Conservation (phyloP, 2,888 invertebrate species). For the Timema cristinae region DNA sequence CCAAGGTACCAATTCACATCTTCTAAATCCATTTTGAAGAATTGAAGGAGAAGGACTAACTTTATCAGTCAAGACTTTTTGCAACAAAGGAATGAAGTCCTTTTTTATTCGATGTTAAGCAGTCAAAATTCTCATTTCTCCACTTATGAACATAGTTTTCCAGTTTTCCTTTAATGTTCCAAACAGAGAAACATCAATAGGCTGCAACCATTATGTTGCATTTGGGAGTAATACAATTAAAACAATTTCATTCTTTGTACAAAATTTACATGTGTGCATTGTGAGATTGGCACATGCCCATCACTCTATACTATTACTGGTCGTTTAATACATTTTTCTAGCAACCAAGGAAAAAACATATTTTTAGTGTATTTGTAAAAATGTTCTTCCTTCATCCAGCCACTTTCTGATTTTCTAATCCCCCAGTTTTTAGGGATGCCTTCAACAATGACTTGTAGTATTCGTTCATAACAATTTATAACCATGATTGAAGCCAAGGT, state of each 20-base stretch:
- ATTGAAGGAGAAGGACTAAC: background rate
- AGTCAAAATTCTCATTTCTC: slow-evolving; percentile 34
- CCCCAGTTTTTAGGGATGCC: slow-evolving; percentile 31
- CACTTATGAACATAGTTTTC: slow-evolving; percentile 37
- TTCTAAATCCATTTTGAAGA: background rate
- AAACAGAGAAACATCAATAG: slow-evolving; percentile 42
- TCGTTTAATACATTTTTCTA: slow-evolving; percentile 33
- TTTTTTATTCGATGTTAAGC: slow-evolving; percentile 30
- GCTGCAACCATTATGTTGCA: slow-evolving; percentile 43
- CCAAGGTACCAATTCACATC: slow-evolving; percentile 5
- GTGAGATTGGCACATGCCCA: slow-evolving; percentile 37
- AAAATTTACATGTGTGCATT: slow-evolving; percentile 42
- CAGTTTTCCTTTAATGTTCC: slow-evolving; percentile 39
- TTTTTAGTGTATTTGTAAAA: slow-evolving; percentile 33
- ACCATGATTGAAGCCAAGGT: slow-evolving; percentile 30
- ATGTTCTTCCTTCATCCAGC: slow-evolving; percentile 31
- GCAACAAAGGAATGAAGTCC: slow-evolving; percentile 35
- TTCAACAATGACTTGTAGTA: slow-evolving; percentile 30
- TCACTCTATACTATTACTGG: slow-evolving; percentile 34
- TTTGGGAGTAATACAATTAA: slow-evolving; percentile 41
- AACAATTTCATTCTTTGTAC: slow-evolving; percentile 40
- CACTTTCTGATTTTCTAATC: slow-evolving; percentile 30
- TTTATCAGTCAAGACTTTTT: background rate
- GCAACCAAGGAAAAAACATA: slow-evolving; percentile 32
- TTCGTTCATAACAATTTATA: slow-evolving; percentile 30